Base-by-base conservation (phyloP, 1,140 invertebrate genomes). In the Trichogramma pretiosum region DNA sequence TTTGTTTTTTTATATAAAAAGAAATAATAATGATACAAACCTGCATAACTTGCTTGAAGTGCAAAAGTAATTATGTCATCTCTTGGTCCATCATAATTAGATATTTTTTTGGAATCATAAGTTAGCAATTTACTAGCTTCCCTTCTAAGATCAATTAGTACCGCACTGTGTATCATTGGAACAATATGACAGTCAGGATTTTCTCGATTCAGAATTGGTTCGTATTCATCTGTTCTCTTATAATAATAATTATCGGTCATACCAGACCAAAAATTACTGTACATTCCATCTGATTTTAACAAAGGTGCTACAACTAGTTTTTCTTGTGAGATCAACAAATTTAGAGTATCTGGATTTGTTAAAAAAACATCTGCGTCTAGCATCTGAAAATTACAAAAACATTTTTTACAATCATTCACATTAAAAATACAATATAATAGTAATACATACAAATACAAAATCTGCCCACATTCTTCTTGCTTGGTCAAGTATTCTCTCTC, bases 61-160 rank as follows among this genome's bases (percentile, higher is more conserved):
- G 93, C 92, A 77, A 99, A 98, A 10, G 85, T 79, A 57, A 98
- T 96, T 30, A 98, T 93, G 67, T 98, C 94, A 74, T 98, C 92
- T 7, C 78, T 67, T 0, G 93, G 91, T 28, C 89, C 87, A 40
- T 79, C 70, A 48, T 85, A 87, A 24, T 77, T 67, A 1, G 58
- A 41, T 2, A 89, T 56, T 42, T 80, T 80, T 17, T 74, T 64
- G 1, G 80, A 74, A 41, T 81, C 68, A 63, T 95, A 98, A 2
- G 89, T 87, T 3, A 98, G 72, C 30, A 65, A 61, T 38, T 86
- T 77, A 2, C 85, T 78, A 2, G 66, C 63, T 5, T 59, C 55
- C 41, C 68, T 70, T 37, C 77, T 75, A 43, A 98, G 64, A 71
- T 95, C 73, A 37, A 98, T 78, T 5, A 99, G 62, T 19, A 98